phyloP scores from a whole-genome alignment of 2,888 invertebrate species.

The Adineta ricciae region DNA sequence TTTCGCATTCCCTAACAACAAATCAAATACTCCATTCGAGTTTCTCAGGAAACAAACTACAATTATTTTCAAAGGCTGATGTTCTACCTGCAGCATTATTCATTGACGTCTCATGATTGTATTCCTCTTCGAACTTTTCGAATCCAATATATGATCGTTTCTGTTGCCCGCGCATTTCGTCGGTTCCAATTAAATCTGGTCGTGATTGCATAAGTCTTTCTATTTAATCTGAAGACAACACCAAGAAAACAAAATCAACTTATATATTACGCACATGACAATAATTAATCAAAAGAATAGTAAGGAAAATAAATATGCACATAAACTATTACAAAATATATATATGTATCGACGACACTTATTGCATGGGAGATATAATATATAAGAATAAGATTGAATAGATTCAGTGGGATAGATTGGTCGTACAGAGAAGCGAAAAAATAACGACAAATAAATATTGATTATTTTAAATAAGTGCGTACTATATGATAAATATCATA shows the following conservation, averaged over 20 bases:
- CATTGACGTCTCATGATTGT: background rate
- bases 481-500: constrained; percentile 40
- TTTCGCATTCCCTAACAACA: too few species aligned
- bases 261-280: too few species aligned
- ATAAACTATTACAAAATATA: background rate
- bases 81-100: background rate
- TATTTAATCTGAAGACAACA: background rate
- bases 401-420: background rate
- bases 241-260: too few species aligned
- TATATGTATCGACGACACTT: background rate
- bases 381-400: background rate
- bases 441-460: background rate
- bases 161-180: too few species aligned
- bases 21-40: too few species aligned
- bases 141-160: background rate
- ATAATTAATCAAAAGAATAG: background rate
- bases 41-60: too few species aligned
- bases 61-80: too few species aligned
- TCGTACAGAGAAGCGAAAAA: background rate
- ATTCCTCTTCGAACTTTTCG: background rate
- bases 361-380: background rate
- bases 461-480: background rate
- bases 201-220: background rate
- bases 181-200: background rate
- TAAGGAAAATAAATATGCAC: background rate